Base-by-base conservation (phyloP, 1,140 invertebrate species). In the Globodera ellingtonae region DNA sequence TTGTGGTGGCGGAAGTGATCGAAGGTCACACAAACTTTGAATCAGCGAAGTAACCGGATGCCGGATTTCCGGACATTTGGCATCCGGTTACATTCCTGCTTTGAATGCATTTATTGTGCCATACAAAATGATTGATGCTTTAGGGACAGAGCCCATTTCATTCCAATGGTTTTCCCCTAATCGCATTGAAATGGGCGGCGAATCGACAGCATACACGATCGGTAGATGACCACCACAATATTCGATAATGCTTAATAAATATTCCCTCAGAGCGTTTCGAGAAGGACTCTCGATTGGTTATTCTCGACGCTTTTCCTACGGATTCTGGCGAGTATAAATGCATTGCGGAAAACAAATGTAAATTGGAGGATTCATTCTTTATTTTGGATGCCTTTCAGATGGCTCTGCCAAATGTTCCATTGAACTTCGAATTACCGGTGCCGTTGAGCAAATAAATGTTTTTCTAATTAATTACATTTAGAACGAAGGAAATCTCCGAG, bases 321-420 rank as follows among this genome's bases (percentile, higher is more conserved):
- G 95, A 97, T 91, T 93, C 94, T 48, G 95, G 95, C 24, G 94
- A 93, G 6, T 96, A 96, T 85, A 95, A 94, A 24, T 96, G 94
- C 88, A 92, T 94, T 85, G 95, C 95, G 1, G 93, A 92, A 71
- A 96, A 96, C 88, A 94, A 92, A 73, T 87, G 75, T 77, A 70
- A 18, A 35, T 35, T 2, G 35, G 35, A 62, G 7, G 15, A 21
- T 75, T 48, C 21, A 75, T 9, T 75, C 15, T n/a, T 76, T 18
- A 66, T 76, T 35, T 46, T 46, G n/a, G 21, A 24, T 76, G 44
- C 13, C 15, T 62, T 62, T 77, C 18, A 77, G 75, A 44, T 47
- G 75, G 75, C 13, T 44, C 75, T 67, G 21, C 75, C 52, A 77
- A 77, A 35, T 77, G 75, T 77, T 67, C 50, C 65, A 67, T 77